A percentile compares a stretch with the other conserved stretches of the same genome.
These are phyloP conservation scores for Mimumesa dahlbomi DNA, from an alignment of 2,888 invertebrate genomes.

Conservation along the genomic window DNA sequence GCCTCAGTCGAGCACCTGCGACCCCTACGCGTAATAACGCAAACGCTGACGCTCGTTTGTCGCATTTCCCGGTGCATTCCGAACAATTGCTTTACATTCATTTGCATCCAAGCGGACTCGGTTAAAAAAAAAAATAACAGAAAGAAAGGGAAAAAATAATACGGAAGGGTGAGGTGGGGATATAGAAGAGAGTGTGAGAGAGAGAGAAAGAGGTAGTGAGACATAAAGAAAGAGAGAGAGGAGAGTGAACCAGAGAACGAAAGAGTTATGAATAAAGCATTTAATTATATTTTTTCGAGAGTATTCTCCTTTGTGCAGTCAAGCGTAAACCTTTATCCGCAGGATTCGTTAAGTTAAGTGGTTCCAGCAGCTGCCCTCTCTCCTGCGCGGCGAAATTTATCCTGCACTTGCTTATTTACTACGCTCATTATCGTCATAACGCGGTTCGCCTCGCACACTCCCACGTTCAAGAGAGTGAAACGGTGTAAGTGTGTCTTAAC, in stretches of 20 bases:
- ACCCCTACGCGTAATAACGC: background rate
- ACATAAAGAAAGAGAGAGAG: constrained; percentile 4
- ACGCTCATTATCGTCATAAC: constrained; percentile 51
- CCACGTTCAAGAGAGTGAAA: too few relatives aligned
- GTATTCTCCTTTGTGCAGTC: constrained; percentile 47
- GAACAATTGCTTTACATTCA: constrained; percentile 30
- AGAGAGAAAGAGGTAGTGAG: background rate
- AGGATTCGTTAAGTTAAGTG: constrained; percentile 56
- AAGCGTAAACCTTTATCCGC: constrained; percentile 52
- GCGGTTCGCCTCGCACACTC: constrained; percentile 32
- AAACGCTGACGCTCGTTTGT: constrained; percentile 19
- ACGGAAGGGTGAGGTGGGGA: background rate
- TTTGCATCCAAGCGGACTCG: constrained; percentile 15
- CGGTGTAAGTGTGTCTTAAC: too few relatives aligned
- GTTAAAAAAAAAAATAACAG: background rate
- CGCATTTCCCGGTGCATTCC: constrained; percentile 17
- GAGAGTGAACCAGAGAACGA: background rate
- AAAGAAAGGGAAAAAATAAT: background rate
- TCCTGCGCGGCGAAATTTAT: constrained; percentile 33
- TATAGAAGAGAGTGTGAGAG: background rate
- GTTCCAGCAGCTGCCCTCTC: constrained; percentile 35
- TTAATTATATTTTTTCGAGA: constrained; percentile 58
- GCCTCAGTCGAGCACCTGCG: background rate
- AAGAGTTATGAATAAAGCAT: constrained; percentile 57
- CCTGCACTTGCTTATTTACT: constrained; percentile 54